Evolutionary conservation across 2,797 vertebrate species (phyloP).

Genomic region (Tragelaphus eurycerus): DNA sequence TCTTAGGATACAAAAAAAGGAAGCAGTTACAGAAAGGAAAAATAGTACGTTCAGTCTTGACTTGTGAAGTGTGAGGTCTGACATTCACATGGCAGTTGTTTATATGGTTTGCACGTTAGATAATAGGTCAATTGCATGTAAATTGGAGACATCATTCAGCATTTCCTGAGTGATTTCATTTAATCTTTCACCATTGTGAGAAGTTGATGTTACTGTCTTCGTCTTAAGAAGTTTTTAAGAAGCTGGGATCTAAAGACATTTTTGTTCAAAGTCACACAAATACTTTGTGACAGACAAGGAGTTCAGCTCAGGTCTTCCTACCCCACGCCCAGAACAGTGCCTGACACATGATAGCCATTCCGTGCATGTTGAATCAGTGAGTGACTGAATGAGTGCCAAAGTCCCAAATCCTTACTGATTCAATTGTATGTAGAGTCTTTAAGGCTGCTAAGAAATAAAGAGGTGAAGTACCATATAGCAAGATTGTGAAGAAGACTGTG

Average conservation of each 20-base stretch:
- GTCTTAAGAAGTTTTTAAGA: neutral
- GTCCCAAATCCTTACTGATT: neutral
- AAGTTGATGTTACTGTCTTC: neutral
- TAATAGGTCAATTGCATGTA: neutral
- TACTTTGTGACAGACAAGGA: neutral
- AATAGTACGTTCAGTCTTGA: neutral
- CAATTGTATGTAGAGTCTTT: neutral
- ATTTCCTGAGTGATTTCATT: neutral
- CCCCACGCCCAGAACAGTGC: neutral
- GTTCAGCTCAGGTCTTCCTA: neutral
- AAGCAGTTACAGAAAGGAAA: neutral
- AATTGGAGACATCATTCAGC: neutral
- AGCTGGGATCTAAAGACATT: neutral
- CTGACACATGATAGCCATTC: neutral
- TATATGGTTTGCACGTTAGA: neutral
- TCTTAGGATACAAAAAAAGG: neutral
- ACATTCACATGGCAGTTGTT: neutral
- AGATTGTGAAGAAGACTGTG: neutral
- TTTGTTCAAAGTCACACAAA: neutral
- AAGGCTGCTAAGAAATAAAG: neutral
- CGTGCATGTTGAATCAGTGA: neutral
- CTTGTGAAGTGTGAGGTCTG: neutral
- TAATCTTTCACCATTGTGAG: neutral
- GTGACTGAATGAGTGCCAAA: neutral
- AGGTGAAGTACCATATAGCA: neutral